Base-by-base conservation (phyloP, 2,113 vertebrate genomes). In the Dissostichus mawsoni region DNA sequence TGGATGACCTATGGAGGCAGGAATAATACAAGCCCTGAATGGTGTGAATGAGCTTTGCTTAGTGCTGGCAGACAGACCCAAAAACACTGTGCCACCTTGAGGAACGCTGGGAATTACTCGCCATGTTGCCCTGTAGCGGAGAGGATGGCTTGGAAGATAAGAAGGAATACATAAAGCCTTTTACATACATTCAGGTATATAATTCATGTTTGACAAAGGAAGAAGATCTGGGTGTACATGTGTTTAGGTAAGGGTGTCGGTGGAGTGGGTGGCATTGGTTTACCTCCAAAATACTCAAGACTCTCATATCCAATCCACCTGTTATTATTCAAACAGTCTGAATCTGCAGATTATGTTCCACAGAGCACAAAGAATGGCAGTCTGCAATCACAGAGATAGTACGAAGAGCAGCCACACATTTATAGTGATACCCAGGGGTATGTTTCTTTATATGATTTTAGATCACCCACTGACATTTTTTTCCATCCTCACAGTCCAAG, bases 341-440 rank as follows among this genome's bases (percentile, higher is more conserved):
- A 90, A 92, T 86, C 71, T 58, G 80, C 82, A 87, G 89, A 92
- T 91, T 89, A 90, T 2, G 29, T 86, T 88, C 81, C 89, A 59
- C 50, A 12, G 50, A 45, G 55, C 76, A 79, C 82, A 89, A 88
- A 82, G 81, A 88, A 25, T 50, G 58, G 18, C 76, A 29, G 81
- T 61, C 89, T 91, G 90, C 82, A 80, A 79, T 82, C 82, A 58
- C 84, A 69, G 61, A 83, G 90, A 93, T 90, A 90, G 61, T 63
- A 82, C 63, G 74, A 61, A 59, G 80, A 86, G 78, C 69, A 88
- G 79, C 73, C 20, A 5, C 51, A 50, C 83, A 71, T 86, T 87
- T 83, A 86, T 71, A 82, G 78, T 55, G 82, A 69, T 76, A 87
- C 85, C 80, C 83, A 85, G 63, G 87, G 90, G 85, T 86, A 20